These are phyloP conservation scores for Eupithecia tripunctaria DNA, from an alignment of 2,888 invertebrate genomes.

Conservation along the genomic window DNA sequence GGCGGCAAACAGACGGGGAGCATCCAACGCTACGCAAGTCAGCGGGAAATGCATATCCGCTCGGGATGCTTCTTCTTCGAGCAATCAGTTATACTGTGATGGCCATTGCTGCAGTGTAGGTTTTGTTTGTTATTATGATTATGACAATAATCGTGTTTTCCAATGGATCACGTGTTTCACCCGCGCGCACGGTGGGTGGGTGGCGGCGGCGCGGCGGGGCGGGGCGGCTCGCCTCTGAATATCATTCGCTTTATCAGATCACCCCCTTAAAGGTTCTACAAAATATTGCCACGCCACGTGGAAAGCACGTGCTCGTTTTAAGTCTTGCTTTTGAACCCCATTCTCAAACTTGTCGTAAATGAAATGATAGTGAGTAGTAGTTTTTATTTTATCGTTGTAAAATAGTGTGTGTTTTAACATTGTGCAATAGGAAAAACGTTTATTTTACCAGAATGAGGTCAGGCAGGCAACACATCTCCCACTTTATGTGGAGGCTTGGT, in stretches of 20 bases:
- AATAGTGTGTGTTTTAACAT: not conserved
- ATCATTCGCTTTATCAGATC: conserved; percentile 40
- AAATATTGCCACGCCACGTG: conserved; percentile 66
- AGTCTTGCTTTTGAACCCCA: not conserved
- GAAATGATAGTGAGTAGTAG: not conserved
- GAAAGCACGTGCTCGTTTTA: conserved; percentile 39
- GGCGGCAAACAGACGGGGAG: conserved; percentile 16
- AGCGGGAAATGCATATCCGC: conserved; percentile 43
- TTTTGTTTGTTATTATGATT: not conserved
- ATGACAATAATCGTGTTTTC: conserved; percentile 17
- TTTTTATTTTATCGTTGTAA: not conserved
- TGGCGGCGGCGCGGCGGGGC: no score
- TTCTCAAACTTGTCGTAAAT: conserved; percentile 3
- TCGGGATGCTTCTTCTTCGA: conserved; percentile 21
- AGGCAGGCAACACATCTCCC: conserved; percentile 33
- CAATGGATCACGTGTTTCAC: conserved; percentile 43
- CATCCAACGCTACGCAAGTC: conserved; percentile 19
- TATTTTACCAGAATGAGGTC: conserved; percentile 31
- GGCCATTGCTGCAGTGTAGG: not conserved
- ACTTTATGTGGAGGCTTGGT: conserved; percentile 47
- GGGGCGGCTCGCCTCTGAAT: conserved; percentile 17
- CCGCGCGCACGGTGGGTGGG: no score
- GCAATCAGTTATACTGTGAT: conserved; percentile 11
- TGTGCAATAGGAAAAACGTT: conserved; percentile 1
- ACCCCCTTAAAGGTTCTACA: conserved; percentile 51